Percentiles rank a stretch among this genome's conserved stretches.
phyloP scores from a whole-genome alignment of 2,113 vertebrate genomes.

The Caracal caracal region DNA sequence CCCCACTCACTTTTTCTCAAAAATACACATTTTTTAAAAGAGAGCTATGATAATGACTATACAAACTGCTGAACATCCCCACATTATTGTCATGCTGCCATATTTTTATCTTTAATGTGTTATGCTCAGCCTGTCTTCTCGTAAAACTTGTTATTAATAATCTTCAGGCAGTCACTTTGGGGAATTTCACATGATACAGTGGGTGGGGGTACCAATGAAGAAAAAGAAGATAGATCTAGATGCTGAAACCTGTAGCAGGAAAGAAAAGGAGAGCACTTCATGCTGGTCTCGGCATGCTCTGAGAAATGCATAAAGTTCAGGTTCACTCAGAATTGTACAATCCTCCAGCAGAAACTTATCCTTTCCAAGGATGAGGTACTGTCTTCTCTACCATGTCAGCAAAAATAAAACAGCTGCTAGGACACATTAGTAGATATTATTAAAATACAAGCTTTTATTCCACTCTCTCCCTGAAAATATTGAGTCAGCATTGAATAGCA shows the following conservation, averaged over 20 bases:
- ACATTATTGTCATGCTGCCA: background rate
- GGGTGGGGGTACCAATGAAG: background rate
- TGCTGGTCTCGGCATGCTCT: background rate
- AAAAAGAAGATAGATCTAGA: background rate
- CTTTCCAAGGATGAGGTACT: background rate
- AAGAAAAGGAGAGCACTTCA: background rate
- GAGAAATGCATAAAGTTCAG: background rate
- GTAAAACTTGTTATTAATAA: background rate
- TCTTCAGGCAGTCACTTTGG: background rate
- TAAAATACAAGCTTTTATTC: conserved; percentile 44
- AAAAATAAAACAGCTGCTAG: conserved; percentile 34
- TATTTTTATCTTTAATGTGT: background rate
- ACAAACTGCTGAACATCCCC: background rate
- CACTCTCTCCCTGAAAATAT: conserved; percentile 26
- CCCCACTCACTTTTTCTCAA: too few relatives aligned
- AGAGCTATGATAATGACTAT: background rate
- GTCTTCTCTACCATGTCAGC: background rate
- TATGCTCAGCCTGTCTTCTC: background rate
- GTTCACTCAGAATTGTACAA: background rate
- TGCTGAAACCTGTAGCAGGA: background rate
- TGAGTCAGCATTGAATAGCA: conserved; percentile 53
- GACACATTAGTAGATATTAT: conserved; percentile 39
- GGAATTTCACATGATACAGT: background rate
- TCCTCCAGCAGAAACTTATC: background rate
- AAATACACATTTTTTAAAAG: background rate